Base-by-base conservation (phyloP, 1,140 invertebrate genomes). In the Ostrea edulis region DNA sequence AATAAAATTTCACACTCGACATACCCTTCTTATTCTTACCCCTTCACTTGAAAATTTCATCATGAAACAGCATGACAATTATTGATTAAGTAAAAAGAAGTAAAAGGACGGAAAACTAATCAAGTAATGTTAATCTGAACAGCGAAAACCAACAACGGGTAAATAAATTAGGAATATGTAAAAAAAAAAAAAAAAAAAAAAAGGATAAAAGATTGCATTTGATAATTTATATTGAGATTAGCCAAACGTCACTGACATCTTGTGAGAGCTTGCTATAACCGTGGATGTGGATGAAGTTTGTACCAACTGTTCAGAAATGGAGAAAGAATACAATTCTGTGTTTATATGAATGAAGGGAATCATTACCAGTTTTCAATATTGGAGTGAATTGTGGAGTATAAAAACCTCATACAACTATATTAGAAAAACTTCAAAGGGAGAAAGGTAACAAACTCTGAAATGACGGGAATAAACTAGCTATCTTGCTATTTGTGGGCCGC, bases 101-200 rank as follows among this genome's bases (percentile, higher is more conserved):
- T 9, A 77, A 77, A 77, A 77, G 29, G 68, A 77, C 9, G 68
- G 68, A 77, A 71, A 77, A 77, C 68, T 77, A 77, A 77, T 77
- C 29, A 77, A 77, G 68, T 35, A 77, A 77, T 77, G 68, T 77
- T 44, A 77, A 77, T 77, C 68, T 77, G 68, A 77, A 77, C 29
- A 77, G 22, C 12, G 68, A 12, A 25, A 35, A 77, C 25, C 68
- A 29, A 35, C 22, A 77, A 77, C 35, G 68, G 25, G 68, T 77
- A 77, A 77, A 25, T 77, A 77, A 77, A 29, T 68, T 68, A 25
- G 65, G 65, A 68, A 25, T 11, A 77, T 77, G 29, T 35, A 77
- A 77, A 77, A 77, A 77, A 77, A 12, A 77, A 8, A 77, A 29
- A 9, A 12, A 22, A 35, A 25, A 29, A 77, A 29, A 12, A n/a